Evolutionary conservation across 2,888 invertebrate genomes (phyloP).

Genomic region (Chymomyza fuscimana): DNA sequence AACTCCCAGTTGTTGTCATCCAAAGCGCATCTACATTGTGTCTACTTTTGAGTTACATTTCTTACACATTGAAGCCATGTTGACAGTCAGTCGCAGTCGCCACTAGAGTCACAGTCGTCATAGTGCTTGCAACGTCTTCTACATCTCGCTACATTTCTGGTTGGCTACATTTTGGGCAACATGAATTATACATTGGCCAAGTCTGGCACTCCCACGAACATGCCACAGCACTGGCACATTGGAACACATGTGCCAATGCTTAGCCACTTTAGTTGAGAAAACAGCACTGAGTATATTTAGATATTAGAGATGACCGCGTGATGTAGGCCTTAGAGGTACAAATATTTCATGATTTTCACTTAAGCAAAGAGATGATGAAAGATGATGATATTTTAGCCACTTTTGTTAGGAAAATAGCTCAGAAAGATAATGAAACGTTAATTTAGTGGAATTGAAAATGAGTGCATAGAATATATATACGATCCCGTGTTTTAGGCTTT

Average conservation of each 20-base stretch:
- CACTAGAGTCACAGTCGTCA: not conserved
- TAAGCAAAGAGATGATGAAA: too few species aligned
- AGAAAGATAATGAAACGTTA: too few species aligned
- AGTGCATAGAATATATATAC: too few species aligned
- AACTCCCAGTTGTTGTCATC: constrained; percentile 16
- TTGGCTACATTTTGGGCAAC: constrained; percentile 45
- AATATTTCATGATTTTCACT: not conserved
- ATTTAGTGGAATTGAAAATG: too few species aligned
- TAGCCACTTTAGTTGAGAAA: not conserved
- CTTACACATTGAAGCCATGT: constrained; percentile 70
- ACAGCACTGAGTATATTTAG: not conserved
- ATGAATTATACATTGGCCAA: constrained; percentile 65
- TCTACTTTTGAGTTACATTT: constrained; percentile 70
- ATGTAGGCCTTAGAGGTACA: not conserved
- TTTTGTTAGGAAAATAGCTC: not conserved
- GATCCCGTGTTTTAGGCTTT: too few species aligned
- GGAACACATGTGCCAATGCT: not conserved
- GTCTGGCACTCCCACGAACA: not conserved
- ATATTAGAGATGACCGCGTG: not conserved
- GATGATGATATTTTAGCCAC: not conserved
- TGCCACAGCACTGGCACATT: not conserved
- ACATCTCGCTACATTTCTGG: constrained; percentile 49
- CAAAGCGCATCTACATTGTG: constrained; percentile 52
- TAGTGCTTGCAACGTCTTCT: not conserved
- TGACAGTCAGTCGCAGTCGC: constrained; percentile 54